Evolutionary conservation across 2,113 vertebrate species (phyloP).

Genomic region (Siniperca chuatsi): DNA sequence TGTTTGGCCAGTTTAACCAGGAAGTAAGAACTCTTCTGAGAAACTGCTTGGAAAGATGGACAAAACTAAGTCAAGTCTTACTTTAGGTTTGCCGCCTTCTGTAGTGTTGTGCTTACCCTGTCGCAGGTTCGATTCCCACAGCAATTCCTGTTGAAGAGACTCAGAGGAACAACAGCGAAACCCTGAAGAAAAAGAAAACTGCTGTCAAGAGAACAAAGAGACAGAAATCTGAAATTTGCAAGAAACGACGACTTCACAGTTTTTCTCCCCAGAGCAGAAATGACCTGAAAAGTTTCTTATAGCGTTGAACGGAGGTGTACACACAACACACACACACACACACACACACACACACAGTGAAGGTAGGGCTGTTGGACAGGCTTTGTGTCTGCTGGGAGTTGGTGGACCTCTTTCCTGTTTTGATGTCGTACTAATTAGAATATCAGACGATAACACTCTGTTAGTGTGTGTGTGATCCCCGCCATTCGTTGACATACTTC

Average conservation of each 20-base stretch:
- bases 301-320: not conserved
- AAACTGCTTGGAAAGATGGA: no score
- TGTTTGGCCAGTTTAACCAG: no score
- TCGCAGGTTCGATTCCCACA: not conserved
- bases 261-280: conserved; percentile 24
- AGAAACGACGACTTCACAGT: not conserved
- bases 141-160: not conserved
- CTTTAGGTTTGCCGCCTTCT: not conserved
- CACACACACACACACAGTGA: conserved; percentile 21
- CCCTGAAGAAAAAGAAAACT: not conserved
- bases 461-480: conserved; percentile 34
- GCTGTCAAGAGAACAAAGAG: not conserved
- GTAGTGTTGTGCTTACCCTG: not conserved
- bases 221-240: not conserved
- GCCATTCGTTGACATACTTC: conserved; percentile 68
- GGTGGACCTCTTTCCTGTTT: conserved; percentile 72
- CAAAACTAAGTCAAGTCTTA: no score
- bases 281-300: conserved; percentile 35
- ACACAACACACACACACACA: conserved; percentile 19
- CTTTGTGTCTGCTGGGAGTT: conserved; percentile 60
- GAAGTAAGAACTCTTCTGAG: no score
- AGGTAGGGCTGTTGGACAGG: conserved; percentile 72
- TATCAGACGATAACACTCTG: conserved; percentile 49
- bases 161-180: not conserved
- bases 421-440: conserved; percentile 78